Evolutionary conservation across 2,113 vertebrate species (phyloP).

Genomic region (Otis tarda): DNA sequence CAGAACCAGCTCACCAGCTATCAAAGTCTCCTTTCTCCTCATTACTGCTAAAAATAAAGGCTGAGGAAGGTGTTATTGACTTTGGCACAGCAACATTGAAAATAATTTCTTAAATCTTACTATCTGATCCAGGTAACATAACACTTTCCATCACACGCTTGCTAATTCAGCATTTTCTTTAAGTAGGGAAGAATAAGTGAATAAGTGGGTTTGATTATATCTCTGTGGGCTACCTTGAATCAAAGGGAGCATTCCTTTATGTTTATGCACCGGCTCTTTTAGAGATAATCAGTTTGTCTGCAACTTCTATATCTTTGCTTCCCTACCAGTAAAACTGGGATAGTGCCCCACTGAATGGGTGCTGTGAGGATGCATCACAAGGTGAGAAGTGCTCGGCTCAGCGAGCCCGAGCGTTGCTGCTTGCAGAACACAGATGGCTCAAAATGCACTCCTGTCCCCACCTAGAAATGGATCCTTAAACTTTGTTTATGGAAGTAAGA

Average conservation of each 20-base stretch:
- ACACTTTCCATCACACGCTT: not conserved
- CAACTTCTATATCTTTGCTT: slow-evolving; percentile 15
- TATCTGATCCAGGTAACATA: not conserved
- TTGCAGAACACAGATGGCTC: not conserved
- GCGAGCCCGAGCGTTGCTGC: accelerated
- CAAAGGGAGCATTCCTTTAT: not conserved
- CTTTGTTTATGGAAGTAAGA: not conserved
- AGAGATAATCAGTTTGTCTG: slow-evolving; percentile 10
- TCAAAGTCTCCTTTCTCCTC: not conserved
- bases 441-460: not conserved
- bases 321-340: not conserved
- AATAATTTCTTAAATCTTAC: not conserved
- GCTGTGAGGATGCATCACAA: not conserved
- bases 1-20: not conserved
- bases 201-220: slow-evolving; percentile 13
- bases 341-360: not conserved
- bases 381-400: not conserved
- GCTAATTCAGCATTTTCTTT: slow-evolving; percentile 8
- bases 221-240: not conserved
- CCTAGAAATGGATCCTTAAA: not conserved
- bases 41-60: not conserved
- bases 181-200: slow-evolving; percentile 8
- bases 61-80: not conserved
- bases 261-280: not conserved
- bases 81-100: not conserved